Percentiles rank a stretch among this genome's conserved stretches.
Conservation (phyloP, 2,113 vertebrate genomes). For the Leuciscus idus region DNA sequence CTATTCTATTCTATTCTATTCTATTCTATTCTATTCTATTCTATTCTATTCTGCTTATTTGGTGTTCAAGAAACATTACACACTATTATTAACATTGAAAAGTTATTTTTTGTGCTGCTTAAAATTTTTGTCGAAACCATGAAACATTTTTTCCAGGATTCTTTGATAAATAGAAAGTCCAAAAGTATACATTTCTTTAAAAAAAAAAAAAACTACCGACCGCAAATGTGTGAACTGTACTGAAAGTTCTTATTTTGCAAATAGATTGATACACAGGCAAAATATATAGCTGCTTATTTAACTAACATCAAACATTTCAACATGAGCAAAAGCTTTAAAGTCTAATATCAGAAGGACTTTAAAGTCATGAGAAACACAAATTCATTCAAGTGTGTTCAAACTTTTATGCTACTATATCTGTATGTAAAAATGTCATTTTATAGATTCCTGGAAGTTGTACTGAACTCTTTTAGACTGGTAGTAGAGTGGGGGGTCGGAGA, state of each 20-base stretch:
- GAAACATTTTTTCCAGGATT: background rate
- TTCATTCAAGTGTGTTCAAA: background rate
- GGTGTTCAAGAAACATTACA: too few species aligned
- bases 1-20: too few species aligned
- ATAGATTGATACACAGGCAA: background rate
- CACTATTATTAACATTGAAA: background rate
- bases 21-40: too few species aligned
- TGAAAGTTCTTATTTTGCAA: background rate
- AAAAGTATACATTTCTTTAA: background rate
- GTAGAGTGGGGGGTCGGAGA: background rate
- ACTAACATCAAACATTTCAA: background rate
- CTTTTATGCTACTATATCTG: background rate
- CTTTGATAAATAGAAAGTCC: background rate
- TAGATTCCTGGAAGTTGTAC: background rate
- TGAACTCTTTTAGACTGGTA: background rate
- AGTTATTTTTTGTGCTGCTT: background rate
- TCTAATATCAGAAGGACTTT: background rate
- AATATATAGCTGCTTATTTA: background rate
- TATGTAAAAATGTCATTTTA: background rate
- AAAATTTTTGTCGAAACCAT: background rate
- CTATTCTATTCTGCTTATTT: too few species aligned
- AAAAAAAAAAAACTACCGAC: background rate
- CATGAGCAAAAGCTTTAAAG: background rate
- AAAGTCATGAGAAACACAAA: background rate
- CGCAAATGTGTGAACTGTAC: background rate